Percentiles rank a stretch among this genome's conserved stretches.
Conservation (phyloP, 2,888 invertebrate species). For the Drosophila algonquin region DNA sequence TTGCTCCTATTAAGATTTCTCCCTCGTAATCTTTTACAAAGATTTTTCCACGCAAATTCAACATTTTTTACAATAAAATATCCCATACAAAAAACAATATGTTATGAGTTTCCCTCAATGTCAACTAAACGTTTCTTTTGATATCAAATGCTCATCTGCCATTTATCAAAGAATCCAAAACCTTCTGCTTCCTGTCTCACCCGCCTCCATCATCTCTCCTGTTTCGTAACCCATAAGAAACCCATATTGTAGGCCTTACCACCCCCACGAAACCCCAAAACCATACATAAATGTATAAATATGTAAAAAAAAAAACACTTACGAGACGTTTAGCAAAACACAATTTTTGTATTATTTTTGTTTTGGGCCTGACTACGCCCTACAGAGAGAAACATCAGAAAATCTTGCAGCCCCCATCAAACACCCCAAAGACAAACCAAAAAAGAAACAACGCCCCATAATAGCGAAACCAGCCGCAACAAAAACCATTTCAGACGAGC, state of each 20-base stretch:
- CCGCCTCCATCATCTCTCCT: not conserved
- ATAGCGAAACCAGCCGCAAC: conserved; percentile 56
- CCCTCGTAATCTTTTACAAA: no score
- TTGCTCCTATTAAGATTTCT: no score
- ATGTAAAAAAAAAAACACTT: conserved; percentile 44
- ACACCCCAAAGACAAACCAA: not conserved
- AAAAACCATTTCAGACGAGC: conserved; percentile 27
- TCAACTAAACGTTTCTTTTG: not conserved
- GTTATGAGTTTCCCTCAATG: not conserved
- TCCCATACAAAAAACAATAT: not conserved
- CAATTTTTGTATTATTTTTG: conserved; percentile 49
- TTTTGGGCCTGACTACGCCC: conserved; percentile 44
- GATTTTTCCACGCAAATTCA: no score
- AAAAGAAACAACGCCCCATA: conserved; percentile 69
- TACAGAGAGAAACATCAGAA: conserved; percentile 35
- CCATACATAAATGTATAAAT: conserved; percentile 15
- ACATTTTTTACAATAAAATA: not conserved
- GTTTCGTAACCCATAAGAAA: conserved; percentile 29
- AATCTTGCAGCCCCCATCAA: conserved; percentile 11
- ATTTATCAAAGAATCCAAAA: not conserved
- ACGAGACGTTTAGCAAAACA: conserved; percentile 61
- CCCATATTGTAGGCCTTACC: conserved; percentile 60
- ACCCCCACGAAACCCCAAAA: not conserved
- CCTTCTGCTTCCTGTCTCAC: not conserved
- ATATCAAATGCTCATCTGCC: not conserved